phyloP scores from a whole-genome alignment of 2,113 vertebrate genomes.

The Uria lomvia region DNA sequence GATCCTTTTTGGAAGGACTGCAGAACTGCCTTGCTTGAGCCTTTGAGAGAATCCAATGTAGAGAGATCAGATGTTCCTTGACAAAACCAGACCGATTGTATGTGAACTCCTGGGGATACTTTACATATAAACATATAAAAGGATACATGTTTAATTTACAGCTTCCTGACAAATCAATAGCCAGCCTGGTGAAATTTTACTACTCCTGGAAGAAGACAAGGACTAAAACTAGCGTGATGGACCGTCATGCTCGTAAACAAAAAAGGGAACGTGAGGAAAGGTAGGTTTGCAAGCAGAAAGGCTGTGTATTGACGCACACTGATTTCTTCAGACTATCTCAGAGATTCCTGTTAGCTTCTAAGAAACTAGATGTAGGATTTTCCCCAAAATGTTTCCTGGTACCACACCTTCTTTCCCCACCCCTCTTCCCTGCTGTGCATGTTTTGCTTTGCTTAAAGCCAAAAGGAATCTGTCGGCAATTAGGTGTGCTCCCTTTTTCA shows the following conservation, averaged over 20 bases:
- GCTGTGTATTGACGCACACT: neutral
- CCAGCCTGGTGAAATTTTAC: slow-evolving; percentile 95
- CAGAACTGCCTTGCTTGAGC: neutral
- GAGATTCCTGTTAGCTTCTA: neutral
- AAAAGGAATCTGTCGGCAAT: neutral
- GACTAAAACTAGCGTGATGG: slow-evolving; percentile 96
- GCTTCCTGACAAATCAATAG: slow-evolving; percentile 95
- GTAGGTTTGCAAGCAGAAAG: slow-evolving; percentile 65
- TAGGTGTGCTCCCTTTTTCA: neutral
- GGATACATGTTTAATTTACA: slow-evolving; percentile 67
- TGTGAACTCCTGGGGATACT: slow-evolving; percentile 1
- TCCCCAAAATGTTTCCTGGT: slow-evolving; percentile 20
- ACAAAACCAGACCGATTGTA: neutral
- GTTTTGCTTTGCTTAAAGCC: neutral
- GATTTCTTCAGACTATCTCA: neutral
- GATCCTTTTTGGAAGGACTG: neutral
- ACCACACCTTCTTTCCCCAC: neutral
- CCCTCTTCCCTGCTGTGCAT: neutral
- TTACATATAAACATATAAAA: slow-evolving; percentile 38
- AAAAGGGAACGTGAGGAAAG: slow-evolving; percentile 91
- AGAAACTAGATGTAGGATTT: slow-evolving; percentile 23
- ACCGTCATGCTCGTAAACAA: slow-evolving; percentile 91
- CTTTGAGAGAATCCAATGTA: neutral
- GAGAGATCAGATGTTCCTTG: neutral
- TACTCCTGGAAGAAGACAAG: slow-evolving; percentile 99